Evolutionary conservation across 2,888 invertebrate species (phyloP).

Genomic region (Axea sp.): DNA sequence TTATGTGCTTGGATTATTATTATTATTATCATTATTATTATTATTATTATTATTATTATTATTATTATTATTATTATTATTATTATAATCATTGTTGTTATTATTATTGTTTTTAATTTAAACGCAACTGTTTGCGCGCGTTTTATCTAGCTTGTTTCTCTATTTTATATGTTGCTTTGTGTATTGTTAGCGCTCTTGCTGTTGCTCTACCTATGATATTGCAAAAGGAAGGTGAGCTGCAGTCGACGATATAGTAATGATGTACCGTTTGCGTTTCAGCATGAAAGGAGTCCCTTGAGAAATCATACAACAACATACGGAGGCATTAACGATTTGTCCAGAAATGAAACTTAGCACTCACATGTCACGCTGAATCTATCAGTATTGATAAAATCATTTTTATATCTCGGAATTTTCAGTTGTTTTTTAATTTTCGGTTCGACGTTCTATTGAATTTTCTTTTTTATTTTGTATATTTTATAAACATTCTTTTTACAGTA

Average conservation of each 20-base stretch:
- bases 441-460: slow-evolving; percentile 13
- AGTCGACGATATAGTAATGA: slow-evolving; percentile 18
- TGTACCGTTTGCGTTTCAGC: slow-evolving; percentile 49
- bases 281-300: slow-evolving; percentile 54
- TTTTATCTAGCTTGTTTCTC: no score
- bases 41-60: no score
- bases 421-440: slow-evolving; percentile 31
- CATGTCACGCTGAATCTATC: slow-evolving; percentile 11
- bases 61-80: no score
- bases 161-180: neutral
- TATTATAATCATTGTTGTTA: no score
- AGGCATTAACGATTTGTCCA: slow-evolving; percentile 39
- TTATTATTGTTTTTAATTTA: no score
- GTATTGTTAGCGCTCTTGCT: slow-evolving; percentile 16
- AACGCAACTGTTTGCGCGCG: no score
- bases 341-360: slow-evolving; percentile 45
- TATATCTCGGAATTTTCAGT: slow-evolving; percentile 28
- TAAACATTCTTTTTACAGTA: no score
- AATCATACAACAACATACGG: slow-evolving; percentile 43
- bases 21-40: no score
- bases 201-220: slow-evolving; percentile 7
- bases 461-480: no score
- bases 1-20: no score
- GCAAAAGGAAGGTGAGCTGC: slow-evolving; percentile 37
- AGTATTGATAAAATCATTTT: slow-evolving; percentile 34